phyloP scores from a whole-genome alignment of 2,113 vertebrate species.

The Aldabrachelys gigantea region DNA sequence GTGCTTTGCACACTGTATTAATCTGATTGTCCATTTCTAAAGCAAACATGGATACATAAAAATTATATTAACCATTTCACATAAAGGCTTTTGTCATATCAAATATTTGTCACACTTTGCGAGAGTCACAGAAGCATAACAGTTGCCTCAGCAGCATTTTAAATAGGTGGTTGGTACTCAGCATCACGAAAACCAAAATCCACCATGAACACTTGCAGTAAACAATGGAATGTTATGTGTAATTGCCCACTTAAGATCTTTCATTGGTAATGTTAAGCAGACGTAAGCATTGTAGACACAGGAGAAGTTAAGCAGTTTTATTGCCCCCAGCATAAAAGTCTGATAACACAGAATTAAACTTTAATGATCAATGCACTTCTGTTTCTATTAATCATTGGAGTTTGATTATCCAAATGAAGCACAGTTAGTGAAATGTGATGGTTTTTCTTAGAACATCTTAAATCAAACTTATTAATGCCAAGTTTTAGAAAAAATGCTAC shows the following conservation, averaged over 20 bases:
- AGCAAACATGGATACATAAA: constrained; percentile 48
- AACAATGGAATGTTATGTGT: background rate
- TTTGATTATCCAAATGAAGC: background rate
- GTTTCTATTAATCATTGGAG: background rate
- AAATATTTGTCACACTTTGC: constrained; percentile 48
- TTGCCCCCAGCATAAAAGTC: rapidly evolving
- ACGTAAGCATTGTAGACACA: background rate
- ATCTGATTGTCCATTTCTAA: constrained; percentile 61
- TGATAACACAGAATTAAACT: background rate
- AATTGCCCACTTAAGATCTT: background rate
- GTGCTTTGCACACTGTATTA: constrained; percentile 45
- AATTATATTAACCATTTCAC: constrained; percentile 46
- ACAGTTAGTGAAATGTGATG: background rate
- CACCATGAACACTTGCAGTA: rapidly evolving
- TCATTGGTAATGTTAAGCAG: background rate
- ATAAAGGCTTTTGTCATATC: constrained; percentile 42
- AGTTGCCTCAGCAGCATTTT: constrained; percentile 29
- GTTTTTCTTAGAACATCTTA: constrained; percentile 16
- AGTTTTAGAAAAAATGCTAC: background rate
- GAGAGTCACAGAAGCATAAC: background rate
- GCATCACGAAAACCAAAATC: background rate
- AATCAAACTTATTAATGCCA: constrained; percentile 10
- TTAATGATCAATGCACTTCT: background rate
- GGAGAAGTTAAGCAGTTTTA: background rate
- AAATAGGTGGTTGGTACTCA: background rate